These are phyloP conservation scores for Periphyllus acericola DNA, from an alignment of 2,888 invertebrate species.

Conservation along the genomic window DNA sequence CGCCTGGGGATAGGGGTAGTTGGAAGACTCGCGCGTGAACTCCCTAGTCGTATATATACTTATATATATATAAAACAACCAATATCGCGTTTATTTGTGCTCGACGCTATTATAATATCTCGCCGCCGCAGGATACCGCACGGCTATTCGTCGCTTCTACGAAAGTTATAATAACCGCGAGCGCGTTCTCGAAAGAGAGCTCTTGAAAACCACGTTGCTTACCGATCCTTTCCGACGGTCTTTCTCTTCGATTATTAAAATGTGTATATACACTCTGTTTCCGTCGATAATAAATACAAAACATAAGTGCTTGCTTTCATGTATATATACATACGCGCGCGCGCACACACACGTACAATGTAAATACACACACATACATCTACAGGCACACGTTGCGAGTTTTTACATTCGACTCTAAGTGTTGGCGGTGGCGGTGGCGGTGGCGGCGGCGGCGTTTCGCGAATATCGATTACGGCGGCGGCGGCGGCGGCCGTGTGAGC, in stretches of 20 bases:
- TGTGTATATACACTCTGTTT: neutral
- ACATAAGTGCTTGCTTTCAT: neutral
- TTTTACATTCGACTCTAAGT: constrained; percentile 8
- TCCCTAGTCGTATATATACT: neutral
- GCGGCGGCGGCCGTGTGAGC: neutral
- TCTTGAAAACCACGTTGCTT: neutral
- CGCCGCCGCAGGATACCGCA: neutral
- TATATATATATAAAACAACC: neutral
- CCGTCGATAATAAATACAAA: neutral
- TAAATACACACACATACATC: neutral
- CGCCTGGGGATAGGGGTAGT: neutral
- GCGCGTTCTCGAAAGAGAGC: neutral
- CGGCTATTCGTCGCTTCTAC: no score
- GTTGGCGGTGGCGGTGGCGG: neutral
- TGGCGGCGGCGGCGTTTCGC: neutral
- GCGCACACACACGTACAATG: neutral
- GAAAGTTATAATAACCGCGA: neutral
- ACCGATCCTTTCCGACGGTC: no score
- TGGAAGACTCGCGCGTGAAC: neutral
- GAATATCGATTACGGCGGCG: constrained; percentile 38
- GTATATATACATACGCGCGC: neutral
- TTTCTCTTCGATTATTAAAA: neutral
- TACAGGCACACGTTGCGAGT: neutral
- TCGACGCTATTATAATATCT: neutral
- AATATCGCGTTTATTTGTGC: neutral